Conservation (phyloP, 2,888 invertebrate species). For the Cordylochernes scorpioides region DNA sequence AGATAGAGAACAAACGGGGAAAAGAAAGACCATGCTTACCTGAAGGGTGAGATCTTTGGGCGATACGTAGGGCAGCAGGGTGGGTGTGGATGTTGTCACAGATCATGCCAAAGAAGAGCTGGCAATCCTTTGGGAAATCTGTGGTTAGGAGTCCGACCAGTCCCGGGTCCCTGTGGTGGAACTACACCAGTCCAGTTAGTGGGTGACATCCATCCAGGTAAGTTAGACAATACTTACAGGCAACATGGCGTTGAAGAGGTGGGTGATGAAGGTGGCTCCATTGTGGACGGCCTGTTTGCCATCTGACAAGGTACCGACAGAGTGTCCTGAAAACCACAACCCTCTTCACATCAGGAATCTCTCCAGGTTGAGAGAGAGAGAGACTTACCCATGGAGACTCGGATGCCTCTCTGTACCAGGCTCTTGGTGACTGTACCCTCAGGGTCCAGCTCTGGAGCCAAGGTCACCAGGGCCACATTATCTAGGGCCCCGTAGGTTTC, state of each 20-base stretch:
- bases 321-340: constrained; percentile 40
- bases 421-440: constrained; percentile 39
- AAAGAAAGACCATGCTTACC: constrained; percentile 27
- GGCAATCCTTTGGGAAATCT: constrained; percentile 31
- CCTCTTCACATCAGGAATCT: constrained; percentile 1
- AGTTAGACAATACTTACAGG: constrained; percentile 36
- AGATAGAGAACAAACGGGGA: too few relatives aligned
- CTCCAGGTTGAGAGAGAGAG: too few relatives aligned
- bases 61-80: constrained; percentile 77
- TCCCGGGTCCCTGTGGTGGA: constrained; percentile 91
- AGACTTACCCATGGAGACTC: constrained; percentile 49
- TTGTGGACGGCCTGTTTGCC: constrained; percentile 54
- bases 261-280: constrained; percentile 81
- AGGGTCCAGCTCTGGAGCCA: constrained; percentile 68
- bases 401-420: constrained; percentile 30
- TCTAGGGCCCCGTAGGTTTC: constrained; percentile 48
- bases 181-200: constrained; percentile 30
- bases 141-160: constrained; percentile 74
- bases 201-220: background rate
- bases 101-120: constrained; percentile 70
- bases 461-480: constrained; percentile 54
- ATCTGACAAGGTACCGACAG: constrained; percentile 44
- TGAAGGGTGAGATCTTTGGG: constrained; percentile 55
- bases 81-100: constrained; percentile 91
- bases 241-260: constrained; percentile 96